Evolutionary conservation across 2,113 vertebrate genomes (phyloP).

Genomic region (Sinocyclocheilus anshuiensis): DNA sequence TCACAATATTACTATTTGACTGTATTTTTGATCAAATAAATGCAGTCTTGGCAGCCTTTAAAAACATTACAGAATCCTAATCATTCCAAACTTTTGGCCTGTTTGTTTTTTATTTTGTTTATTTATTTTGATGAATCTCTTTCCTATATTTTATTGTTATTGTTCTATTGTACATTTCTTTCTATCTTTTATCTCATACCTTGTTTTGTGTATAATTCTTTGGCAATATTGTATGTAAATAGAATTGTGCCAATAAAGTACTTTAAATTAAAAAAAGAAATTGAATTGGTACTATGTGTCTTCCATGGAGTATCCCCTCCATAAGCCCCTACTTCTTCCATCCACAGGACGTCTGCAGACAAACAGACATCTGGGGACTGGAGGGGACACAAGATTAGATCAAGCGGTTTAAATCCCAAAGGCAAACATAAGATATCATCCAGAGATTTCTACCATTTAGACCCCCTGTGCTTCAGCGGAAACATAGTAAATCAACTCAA

Average conservation of each 20-base stretch:
- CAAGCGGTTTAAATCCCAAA: slow-evolving; percentile 33
- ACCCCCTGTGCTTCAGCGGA: slow-evolving; percentile 15
- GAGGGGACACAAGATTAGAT: slow-evolving; percentile 24
- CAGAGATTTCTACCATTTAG: neutral
- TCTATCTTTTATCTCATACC: neutral
- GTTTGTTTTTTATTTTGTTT: neutral
- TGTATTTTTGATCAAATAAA: too few species aligned
- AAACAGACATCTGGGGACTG: slow-evolving; percentile 33
- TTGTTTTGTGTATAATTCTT: neutral
- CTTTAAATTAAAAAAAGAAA: neutral
- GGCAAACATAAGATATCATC: slow-evolving; percentile 43
- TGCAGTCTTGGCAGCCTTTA: too few species aligned
- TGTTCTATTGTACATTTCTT: neutral
- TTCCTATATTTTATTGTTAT: neutral
- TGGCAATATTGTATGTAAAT: neutral
- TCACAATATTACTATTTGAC: too few species aligned
- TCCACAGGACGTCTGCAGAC: neutral
- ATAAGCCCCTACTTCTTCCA: slow-evolving; percentile 7
- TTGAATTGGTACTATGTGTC: neutral
- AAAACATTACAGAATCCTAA: too few species aligned
- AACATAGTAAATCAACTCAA: slow-evolving; percentile 30
- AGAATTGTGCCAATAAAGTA: neutral
- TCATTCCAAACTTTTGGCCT: too few species aligned
- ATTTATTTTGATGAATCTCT: neutral
- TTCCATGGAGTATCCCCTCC: slow-evolving; percentile 39